Evolutionary conservation across 2,113 vertebrate species (phyloP), one percentile per base, ranked within the genome.

Genomic region (Balaenoptera acutorostrata): DNA sequence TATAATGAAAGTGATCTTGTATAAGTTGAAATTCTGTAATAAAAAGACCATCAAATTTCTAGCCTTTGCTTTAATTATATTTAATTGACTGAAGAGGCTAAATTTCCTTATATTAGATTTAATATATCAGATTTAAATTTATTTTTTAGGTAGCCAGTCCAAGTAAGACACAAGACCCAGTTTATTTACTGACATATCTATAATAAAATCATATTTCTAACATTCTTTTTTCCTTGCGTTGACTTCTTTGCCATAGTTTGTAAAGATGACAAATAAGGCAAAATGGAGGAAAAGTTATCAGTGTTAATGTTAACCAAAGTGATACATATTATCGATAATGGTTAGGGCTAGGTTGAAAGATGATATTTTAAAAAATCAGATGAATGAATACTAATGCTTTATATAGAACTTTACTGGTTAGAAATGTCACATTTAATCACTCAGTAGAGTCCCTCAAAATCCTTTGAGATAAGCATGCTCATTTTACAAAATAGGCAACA

Each of bases 311-410:
- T 77, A 84, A 64, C 44, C 21, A 23, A 69, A 93, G 31, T 15
- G 20, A 78, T 71, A 27, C 3, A 2, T 55, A 8, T 55, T 66
- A 29, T 31, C 88, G 88, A n/a, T 85, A n/a, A 55, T 90, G 93
- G 55, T 57, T 80, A 68, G 31, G 82, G 25, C 36, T 61, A 57
- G 46, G 15, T 72, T 88, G 68, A 95, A 93, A 81, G 33, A 8
- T 63, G 55, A 31, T 94, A 92, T 84, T 92, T 93, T 90, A 97
- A 52, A 69, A 97, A 94, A 90, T 77, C 23, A n/a, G 44, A 36
- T 59, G 29, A 95, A 49, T 64, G 59, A 94, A 15, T 57, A 52
- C 33, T 93, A 31, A 72, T 75, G 57, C 36, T 96, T 91, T 78
- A 6, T 82, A 4, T 59, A 81, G 71, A 36, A 46, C 49, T 88